Conservation (phyloP, 2,113 vertebrate genomes). For the Xenopus borealis region DNA sequence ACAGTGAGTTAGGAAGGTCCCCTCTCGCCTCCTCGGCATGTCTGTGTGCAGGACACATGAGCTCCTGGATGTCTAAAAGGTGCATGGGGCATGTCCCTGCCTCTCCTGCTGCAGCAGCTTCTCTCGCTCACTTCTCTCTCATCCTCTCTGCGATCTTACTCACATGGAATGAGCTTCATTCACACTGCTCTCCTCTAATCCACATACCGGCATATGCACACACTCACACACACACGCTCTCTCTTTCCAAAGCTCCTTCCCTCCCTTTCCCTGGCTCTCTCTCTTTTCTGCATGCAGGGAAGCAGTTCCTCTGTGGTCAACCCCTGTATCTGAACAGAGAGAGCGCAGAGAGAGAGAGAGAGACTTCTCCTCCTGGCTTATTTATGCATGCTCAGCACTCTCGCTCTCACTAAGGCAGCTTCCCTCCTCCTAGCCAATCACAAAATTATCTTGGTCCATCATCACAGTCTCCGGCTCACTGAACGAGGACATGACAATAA, state of each 20-base stretch:
- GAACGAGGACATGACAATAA: not conserved
- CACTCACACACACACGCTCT: constrained; percentile 32
- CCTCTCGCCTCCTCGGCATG: constrained; percentile 35
- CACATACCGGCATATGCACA: not conserved
- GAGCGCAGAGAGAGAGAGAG: constrained; percentile 5
- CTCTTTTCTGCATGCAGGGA: constrained; percentile 33
- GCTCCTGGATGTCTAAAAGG: constrained; percentile 6
- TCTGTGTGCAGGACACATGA: constrained; percentile 14
- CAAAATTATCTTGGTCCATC: constrained; percentile 31
- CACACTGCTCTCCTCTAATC: constrained; percentile 49
- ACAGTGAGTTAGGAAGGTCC: constrained; percentile 31
- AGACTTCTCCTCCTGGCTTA: constrained; percentile 40
- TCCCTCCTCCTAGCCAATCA: constrained; percentile 27
- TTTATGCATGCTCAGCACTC: constrained; percentile 53
- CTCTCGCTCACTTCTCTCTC: constrained; percentile 25
- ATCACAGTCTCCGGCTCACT: constrained; percentile 14
- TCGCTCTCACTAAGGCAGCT: constrained; percentile 21
- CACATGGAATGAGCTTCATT: constrained; percentile 39
- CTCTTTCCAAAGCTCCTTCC: constrained; percentile 44
- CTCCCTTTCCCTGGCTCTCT: constrained; percentile 41
- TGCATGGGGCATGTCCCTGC: constrained; percentile 31
- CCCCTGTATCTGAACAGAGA: constrained; percentile 40
- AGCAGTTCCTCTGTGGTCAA: constrained; percentile 37
- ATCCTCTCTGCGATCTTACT: constrained; percentile 27
- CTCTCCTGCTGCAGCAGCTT: constrained; percentile 33